phyloP scores from a whole-genome alignment of 2,888 invertebrate species.

The Clepsis dumicolana region DNA sequence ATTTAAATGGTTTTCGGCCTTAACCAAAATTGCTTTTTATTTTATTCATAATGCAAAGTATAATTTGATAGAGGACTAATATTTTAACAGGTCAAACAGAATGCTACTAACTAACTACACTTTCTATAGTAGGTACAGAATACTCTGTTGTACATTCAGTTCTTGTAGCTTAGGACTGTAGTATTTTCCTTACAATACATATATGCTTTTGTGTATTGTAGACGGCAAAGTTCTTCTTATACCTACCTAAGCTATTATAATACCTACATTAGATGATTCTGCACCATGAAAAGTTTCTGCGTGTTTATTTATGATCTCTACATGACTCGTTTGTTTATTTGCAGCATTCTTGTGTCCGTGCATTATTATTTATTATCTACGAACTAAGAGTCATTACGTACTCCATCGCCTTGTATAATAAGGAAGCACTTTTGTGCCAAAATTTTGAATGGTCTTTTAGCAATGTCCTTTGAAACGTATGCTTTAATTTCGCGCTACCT shows the following conservation, averaged over 20 bases:
- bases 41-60: neutral
- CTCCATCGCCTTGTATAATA: conserved; percentile 13
- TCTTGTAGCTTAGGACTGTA: neutral
- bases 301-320: conserved; percentile 33
- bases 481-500: conserved; percentile 6
- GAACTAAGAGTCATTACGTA: neutral
- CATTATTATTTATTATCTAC: conserved; percentile 11
- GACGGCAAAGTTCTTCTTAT: neutral
- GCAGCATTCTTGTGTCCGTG: conserved; percentile 7
- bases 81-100: neutral
- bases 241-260: neutral
- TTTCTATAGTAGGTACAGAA: too few species aligned
- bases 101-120: too few species aligned
- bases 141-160: neutral
- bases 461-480: conserved; percentile 3
- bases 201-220: neutral
- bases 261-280: conserved; percentile 14
- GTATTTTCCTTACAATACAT: neutral
- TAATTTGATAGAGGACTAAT: neutral
- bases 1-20: conserved; percentile 20
- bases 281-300: conserved; percentile 21
- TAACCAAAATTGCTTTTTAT: conserved; percentile 16
- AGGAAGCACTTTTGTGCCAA: conserved; percentile 17
- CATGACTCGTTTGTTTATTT: conserved; percentile 30
- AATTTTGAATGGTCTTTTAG: conserved; percentile 12